phyloP scores from a whole-genome alignment of 1,140 invertebrate species.

The Lysiphlebus fabarum region DNA sequence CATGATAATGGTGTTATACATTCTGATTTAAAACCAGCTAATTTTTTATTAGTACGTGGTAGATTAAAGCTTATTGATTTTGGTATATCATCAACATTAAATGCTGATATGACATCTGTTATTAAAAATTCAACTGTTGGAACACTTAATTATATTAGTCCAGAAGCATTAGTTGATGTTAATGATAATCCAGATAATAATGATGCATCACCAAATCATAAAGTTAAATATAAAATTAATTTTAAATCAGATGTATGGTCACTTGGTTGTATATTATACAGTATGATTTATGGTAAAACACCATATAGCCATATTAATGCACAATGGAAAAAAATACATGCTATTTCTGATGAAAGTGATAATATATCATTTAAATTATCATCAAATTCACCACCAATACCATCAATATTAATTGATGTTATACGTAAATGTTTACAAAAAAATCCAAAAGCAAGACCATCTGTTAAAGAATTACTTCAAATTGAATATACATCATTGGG shows the following conservation, averaged over 20 bases:
- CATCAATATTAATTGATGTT: slow-evolving; percentile 58
- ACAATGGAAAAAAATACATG: slow-evolving; percentile 72
- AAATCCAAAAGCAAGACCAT: slow-evolving; percentile 67
- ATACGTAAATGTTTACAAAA: slow-evolving; percentile 68
- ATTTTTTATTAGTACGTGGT: slow-evolving; percentile 87
- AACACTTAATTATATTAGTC: slow-evolving; percentile 95
- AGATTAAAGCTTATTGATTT: slow-evolving; percentile 96
- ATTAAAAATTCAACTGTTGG: slow-evolving; percentile 78
- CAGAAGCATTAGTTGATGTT: slow-evolving; percentile 77
- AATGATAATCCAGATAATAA: slow-evolving; percentile 42
- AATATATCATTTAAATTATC: slow-evolving; percentile 70
- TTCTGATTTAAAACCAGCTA: slow-evolving; percentile 95
- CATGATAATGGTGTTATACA: slow-evolving; percentile 93
- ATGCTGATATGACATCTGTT: slow-evolving; percentile 86
- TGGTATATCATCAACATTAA: slow-evolving; percentile 90
- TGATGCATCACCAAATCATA: slow-evolving; percentile 39
- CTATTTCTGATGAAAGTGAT: slow-evolving; percentile 75
- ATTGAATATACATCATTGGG: slow-evolving; percentile 60
- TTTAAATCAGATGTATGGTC: slow-evolving; percentile 97
- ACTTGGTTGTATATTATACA: slow-evolving; percentile 93
- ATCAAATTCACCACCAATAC: slow-evolving; percentile 42
- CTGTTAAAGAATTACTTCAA: slow-evolving; percentile 67
- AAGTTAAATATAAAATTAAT: slow-evolving; percentile 61
- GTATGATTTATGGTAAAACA: slow-evolving; percentile 84
- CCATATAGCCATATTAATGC: slow-evolving; percentile 86